phyloP scores from a whole-genome alignment of 2,113 vertebrate species.

The Lepisosteus osseus region DNA sequence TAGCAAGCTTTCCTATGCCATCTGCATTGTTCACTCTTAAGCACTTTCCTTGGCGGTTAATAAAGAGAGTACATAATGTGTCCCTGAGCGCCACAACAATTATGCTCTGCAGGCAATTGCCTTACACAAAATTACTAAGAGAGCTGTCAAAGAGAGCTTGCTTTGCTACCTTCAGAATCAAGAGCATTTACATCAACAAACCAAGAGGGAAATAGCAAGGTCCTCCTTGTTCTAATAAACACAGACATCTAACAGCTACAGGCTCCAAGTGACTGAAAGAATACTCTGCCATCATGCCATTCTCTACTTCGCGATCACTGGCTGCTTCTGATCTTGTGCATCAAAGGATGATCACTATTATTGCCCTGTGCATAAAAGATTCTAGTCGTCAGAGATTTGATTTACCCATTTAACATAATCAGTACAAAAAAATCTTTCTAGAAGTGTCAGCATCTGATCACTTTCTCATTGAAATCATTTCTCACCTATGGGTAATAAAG shows the following conservation, averaged over 20 bases:
- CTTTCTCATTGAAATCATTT: background rate
- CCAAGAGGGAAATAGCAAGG: background rate
- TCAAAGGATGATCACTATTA: constrained; percentile 26
- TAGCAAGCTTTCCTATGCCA: background rate
- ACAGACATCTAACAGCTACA: constrained; percentile 16
- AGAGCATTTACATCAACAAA: background rate
- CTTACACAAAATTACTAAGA: background rate
- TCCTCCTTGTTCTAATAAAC: constrained; percentile 20
- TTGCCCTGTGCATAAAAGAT: constrained; percentile 4
- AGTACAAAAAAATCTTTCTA: too few relatives aligned
- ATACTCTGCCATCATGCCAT: constrained; percentile 18
- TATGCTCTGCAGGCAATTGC: background rate
- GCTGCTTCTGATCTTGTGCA: constrained; percentile 5
- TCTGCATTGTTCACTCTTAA: background rate
- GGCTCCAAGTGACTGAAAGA: background rate
- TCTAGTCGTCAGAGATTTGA: constrained; percentile 22
- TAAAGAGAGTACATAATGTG: background rate
- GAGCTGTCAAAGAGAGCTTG: background rate
- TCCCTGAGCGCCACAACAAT: background rate
- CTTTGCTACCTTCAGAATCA: background rate
- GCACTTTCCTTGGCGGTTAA: background rate
- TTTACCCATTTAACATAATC: background rate
- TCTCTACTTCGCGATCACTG: constrained; percentile 30
- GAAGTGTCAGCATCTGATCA: background rate
- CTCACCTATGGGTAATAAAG: too few relatives aligned